Evolutionary conservation across 23 tunicate species (phyloP), one percentile per base, ranked within the genome.

Genomic region (Halocynthia aurantium): DNA sequence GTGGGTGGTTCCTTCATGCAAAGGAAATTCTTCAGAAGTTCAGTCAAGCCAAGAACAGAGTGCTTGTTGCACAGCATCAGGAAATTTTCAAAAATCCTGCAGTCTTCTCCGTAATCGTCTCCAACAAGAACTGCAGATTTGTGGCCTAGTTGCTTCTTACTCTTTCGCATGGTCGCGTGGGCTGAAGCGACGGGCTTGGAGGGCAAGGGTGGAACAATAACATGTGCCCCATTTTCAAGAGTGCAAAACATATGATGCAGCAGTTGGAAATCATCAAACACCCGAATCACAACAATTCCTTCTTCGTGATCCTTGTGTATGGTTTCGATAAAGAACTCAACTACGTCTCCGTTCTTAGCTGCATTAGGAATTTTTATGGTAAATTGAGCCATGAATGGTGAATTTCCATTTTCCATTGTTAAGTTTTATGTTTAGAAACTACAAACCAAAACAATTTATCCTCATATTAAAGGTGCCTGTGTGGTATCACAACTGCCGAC

Each of bases 151-250:
- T 86, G 91, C 72, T 86, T 86, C 8, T 73, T 72, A 12, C 84
- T 80, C 17, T 21, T 76, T 55, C 81, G 80, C 55, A 80, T 84
- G 0, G 91, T 84, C 44, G 91, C 84, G 66, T 80, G 81, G 7
- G 81, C 55, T 52, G 84, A 80, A 8, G 84, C 81, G 6, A 55
- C 51, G 8, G 91, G 91, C 40, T 61, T 57, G 20, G 56, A 11
- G 7, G 91, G 91, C 57, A 86, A 68, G 6, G 91, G 91, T 10
- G 91, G 91, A 74, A 86, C 91, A 73, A 86, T 74, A 18, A 86
- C 68, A 17, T 81, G 60, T 0, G 72, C 22, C 13, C 74, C 91
- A 66, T 86, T 74, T 21, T 81, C 91, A 64, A 71, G 84, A 7
- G 91, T 76, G 31, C 81, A 64, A 10, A 86, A 51, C 62, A 84